These are phyloP conservation scores for Wasmannia auropunctata DNA, from an alignment of 1,140 invertebrate species.

Conservation along the genomic window DNA sequence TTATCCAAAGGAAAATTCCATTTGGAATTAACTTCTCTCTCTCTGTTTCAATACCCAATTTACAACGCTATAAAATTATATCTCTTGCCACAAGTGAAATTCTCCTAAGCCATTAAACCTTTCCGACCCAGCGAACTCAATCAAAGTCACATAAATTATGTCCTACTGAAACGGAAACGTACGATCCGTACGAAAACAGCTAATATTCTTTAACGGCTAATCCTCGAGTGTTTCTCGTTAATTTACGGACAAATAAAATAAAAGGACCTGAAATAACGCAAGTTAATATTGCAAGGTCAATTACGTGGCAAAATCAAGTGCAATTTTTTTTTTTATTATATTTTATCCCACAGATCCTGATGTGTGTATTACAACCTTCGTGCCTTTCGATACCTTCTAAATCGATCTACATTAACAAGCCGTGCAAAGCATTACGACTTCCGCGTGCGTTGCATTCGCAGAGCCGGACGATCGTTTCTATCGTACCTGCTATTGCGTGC, in stretches of 20 bases:
- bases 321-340: not conserved
- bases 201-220: conserved; percentile 8
- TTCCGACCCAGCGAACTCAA: conserved; percentile 26
- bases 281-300: not conserved
- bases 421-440: not conserved
- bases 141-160: conserved; percentile 55
- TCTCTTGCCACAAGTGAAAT: not conserved
- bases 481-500: not conserved
- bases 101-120: conserved; percentile 35
- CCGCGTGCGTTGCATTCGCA: not conserved
- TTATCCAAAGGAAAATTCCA: not conserved
- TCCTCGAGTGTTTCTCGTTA: not conserved
- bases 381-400: not conserved
- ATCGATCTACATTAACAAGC: not conserved
- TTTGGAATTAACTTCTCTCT: not conserved
- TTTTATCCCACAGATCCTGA: not conserved
- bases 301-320: not conserved
- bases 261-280: not conserved
- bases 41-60: conserved; percentile 8
- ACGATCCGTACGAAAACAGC: conserved; percentile 7
- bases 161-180: conserved; percentile 19
- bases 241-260: not conserved
- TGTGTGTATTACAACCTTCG: not conserved
- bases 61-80: conserved; percentile 33
- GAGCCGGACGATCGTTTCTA: not conserved